Percentiles rank a stretch among this genome's conserved stretches.
These are phyloP conservation scores for Pheosia tremula DNA, from an alignment of 2,888 invertebrate species.

Conservation along the genomic window DNA sequence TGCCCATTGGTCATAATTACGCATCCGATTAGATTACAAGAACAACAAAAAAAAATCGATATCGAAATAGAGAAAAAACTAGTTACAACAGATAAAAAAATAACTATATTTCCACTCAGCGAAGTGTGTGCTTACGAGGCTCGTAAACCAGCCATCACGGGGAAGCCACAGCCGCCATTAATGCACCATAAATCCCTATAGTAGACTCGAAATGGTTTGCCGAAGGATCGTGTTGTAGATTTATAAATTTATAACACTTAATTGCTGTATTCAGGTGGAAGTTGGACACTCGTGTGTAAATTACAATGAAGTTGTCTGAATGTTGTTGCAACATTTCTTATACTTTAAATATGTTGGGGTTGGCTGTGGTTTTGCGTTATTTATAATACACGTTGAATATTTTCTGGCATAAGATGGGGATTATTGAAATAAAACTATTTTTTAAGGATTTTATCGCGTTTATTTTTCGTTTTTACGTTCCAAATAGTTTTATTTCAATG, in stretches of 20 bases:
- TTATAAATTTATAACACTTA: not conserved
- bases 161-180: slow-evolving; percentile 25
- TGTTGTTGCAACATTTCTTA: no score
- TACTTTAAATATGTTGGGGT: no score
- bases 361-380: no score
- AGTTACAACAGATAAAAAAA: slow-evolving; percentile 17
- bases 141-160: slow-evolving; percentile 38
- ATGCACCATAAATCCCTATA: slow-evolving; percentile 31
- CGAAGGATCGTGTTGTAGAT: not conserved
- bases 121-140: slow-evolving; percentile 21
- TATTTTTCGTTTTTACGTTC: no score
- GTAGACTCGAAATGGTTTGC: slow-evolving; percentile 15
- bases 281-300: not conserved
- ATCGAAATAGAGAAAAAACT: not conserved
- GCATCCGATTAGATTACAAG: no score
- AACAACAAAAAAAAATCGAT: not conserved
- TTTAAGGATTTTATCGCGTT: no score
- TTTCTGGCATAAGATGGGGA: no score
- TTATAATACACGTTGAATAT: no score
- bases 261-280: not conserved
- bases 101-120: slow-evolving; percentile 15
- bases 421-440: no score
- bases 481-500: no score
- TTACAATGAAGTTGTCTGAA: no score
- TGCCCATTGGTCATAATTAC: no score